phyloP scores from a whole-genome alignment of 2,113 vertebrate genomes.

The Campylomormyrus numenius region DNA sequence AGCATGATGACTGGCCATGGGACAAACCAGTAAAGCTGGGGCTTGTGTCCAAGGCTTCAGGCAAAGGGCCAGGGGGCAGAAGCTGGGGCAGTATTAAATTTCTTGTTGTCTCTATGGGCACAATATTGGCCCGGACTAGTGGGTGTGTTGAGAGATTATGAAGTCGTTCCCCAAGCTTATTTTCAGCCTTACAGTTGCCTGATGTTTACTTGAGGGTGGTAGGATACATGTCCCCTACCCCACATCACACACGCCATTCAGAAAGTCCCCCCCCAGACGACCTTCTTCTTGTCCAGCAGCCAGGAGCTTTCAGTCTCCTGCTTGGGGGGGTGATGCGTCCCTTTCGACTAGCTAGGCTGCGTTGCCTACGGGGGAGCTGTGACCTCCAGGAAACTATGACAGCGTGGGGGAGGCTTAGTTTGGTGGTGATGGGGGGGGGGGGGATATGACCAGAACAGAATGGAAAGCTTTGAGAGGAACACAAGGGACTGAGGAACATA shows the following conservation, averaged over 20 bases:
- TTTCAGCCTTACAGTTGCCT: neutral
- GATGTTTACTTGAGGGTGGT: neutral
- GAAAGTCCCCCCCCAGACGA: neutral
- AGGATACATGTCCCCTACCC: neutral
- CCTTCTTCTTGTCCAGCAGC: neutral
- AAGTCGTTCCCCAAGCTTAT: neutral
- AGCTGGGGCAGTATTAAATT: neutral
- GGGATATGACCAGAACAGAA: slow-evolving; percentile 15
- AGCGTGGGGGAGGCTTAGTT: neutral
- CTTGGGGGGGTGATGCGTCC: neutral
- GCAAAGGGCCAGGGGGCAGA: neutral
- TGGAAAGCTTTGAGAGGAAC: slow-evolving; percentile 13
- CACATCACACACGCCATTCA: neutral
- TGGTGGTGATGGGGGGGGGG: slow-evolving; percentile 4
- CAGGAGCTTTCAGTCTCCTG: neutral
- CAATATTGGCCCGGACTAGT: neutral
- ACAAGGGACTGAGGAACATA: slow-evolving; percentile 21
- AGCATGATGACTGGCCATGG: neutral
- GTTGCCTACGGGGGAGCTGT: slow-evolving; percentile 27
- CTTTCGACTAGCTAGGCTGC: neutral
- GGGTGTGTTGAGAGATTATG: neutral
- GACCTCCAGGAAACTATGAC: slow-evolving; percentile 28
- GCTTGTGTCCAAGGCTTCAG: neutral
- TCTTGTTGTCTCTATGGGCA: neutral
- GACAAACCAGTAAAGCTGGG: neutral